Percentiles rank a stretch among this genome's conserved stretches.
These are phyloP conservation scores for Prionace glauca DNA, from an alignment of 2,797 vertebrate species.

Conservation along the genomic window DNA sequence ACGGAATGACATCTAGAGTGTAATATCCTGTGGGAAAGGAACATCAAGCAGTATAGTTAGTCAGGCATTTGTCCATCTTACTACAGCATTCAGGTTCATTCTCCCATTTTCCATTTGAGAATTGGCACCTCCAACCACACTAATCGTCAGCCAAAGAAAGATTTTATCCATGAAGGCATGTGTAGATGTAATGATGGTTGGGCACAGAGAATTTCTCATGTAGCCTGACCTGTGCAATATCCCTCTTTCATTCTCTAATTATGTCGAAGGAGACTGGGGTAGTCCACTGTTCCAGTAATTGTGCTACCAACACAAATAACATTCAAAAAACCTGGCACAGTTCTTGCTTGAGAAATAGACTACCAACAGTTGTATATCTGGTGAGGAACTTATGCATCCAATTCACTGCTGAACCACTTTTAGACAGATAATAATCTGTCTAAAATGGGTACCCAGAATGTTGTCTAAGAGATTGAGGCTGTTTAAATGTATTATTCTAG, in stretches of 20 bases:
- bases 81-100: neutral
- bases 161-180: neutral
- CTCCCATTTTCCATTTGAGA: neutral
- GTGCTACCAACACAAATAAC: neutral
- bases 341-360: neutral
- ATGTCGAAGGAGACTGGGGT: neutral
- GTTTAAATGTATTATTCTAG: neutral
- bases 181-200: neutral
- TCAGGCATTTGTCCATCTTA: neutral
- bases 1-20: neutral
- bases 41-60: neutral
- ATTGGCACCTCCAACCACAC: neutral
- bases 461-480: neutral
- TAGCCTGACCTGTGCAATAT: neutral
- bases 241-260: neutral
- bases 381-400: neutral
- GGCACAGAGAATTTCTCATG: neutral
- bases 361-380: neutral
- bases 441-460: neutral
- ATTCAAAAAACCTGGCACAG: neutral
- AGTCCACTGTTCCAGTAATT: neutral
- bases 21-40: neutral
- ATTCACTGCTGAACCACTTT: neutral
- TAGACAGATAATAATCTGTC: no score
- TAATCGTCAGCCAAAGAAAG: neutral